Evolutionary conservation across 1,140 invertebrate species (phyloP).

Genomic region (Saccostrea cuccullata): DNA sequence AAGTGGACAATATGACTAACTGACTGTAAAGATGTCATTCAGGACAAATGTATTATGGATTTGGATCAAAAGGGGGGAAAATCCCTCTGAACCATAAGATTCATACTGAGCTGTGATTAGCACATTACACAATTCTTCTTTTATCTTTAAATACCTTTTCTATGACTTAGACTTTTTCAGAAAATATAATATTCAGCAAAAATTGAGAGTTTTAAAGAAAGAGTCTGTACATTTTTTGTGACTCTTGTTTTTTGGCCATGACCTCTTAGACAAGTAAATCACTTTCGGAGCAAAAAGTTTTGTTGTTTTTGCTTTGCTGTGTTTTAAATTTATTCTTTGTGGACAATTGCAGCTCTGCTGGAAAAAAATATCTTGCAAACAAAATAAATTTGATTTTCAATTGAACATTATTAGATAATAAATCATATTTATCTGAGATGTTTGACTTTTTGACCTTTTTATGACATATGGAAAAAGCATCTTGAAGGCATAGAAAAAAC

Average conservation of each 20-base stretch:
- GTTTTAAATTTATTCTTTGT: not conserved
- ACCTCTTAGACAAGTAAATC: not conserved
- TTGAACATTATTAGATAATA: not conserved
- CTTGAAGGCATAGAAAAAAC: not conserved
- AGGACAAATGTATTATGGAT: conserved; percentile 8
- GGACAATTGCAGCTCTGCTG: not conserved
- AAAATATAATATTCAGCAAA: not conserved
- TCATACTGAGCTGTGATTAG: not conserved
- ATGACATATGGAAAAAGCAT: not conserved
- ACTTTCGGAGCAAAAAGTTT: not conserved
- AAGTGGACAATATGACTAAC: conserved; percentile 2
- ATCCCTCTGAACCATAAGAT: not conserved
- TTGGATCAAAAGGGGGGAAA: not conserved
- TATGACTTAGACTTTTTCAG: not conserved
- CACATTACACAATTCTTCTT: conserved; percentile 3
- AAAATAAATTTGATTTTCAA: not conserved
- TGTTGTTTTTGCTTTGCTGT: not conserved
- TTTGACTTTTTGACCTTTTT: conserved; percentile 14
- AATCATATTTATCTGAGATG: not conserved
- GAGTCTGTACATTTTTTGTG: not conserved
- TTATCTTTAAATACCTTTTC: not conserved
- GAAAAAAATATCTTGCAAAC: not conserved
- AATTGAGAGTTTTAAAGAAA: not conserved
- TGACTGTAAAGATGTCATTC: not conserved
- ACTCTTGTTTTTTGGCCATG: not conserved